Percentiles rank a stretch among this genome's conserved stretches.
Evolutionary conservation across 2,888 invertebrate species (phyloP).

Genomic region (Crepidodera aurea): DNA sequence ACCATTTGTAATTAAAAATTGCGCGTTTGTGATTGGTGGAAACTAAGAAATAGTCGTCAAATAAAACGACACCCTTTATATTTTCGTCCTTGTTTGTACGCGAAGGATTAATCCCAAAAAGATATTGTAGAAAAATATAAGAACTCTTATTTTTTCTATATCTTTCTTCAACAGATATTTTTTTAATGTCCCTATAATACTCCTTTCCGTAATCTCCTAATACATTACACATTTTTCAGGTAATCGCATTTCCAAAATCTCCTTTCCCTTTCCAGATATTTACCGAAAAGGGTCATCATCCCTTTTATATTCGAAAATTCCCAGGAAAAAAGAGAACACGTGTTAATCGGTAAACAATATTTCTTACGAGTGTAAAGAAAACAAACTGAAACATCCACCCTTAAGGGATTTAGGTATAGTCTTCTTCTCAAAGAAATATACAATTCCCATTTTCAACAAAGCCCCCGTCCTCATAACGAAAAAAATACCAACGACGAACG

Average conservation of each 20-base stretch:
- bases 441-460: slow-evolving; percentile 4
- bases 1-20: too few relatives aligned
- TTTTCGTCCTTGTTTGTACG: too few relatives aligned
- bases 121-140: too few relatives aligned
- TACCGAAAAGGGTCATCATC: not conserved
- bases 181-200: too few relatives aligned
- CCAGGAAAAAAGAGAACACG: slow-evolving; percentile 9
- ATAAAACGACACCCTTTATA: too few relatives aligned
- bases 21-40: too few relatives aligned
- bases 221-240: too few relatives aligned
- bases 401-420: slow-evolving; percentile 7
- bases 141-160: too few relatives aligned
- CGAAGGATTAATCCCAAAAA: too few relatives aligned
- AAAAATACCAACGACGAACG: slow-evolving; percentile 5
- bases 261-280: slow-evolving; percentile 1
- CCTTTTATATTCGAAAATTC: not conserved
- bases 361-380: slow-evolving; percentile 10
- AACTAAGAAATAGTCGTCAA: too few relatives aligned
- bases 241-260: not conserved
- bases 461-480: slow-evolving; percentile 3
- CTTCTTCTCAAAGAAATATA: slow-evolving; percentile 11
- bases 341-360: slow-evolving; percentile 27
- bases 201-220: too few relatives aligned
- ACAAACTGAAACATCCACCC: slow-evolving; percentile 17
- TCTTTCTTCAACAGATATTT: too few relatives aligned